Percentiles rank a stretch among this genome's conserved stretches.
phyloP scores from a whole-genome alignment of 1,140 invertebrate species.

The Thereuonema tuberculata region DNA sequence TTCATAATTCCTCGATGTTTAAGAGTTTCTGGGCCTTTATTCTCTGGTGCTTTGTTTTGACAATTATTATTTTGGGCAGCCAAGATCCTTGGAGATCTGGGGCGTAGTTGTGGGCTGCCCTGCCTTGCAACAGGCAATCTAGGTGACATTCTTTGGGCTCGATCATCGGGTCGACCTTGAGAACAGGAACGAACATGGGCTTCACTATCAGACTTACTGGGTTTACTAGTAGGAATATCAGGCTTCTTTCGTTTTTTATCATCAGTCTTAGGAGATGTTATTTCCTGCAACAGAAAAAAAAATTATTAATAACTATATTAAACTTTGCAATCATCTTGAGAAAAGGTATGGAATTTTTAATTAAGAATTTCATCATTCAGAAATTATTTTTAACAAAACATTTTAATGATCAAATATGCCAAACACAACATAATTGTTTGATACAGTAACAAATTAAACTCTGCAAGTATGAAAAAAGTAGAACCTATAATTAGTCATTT shows the following conservation, averaged over 20 bases:
- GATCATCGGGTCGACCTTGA: background rate
- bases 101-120: background rate
- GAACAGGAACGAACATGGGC: conserved; percentile 5
- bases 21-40: background rate
- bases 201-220: background rate
- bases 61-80: background rate
- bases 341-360: no score
- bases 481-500: no score
- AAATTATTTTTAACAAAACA: no score
- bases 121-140: background rate
- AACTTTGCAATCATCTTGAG: no score
- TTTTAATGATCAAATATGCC: no score
- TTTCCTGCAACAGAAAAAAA: no score
- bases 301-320: no score
- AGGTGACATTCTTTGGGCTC: background rate
- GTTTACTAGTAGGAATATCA: background rate
- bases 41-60: background rate
- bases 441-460: no score
- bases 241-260: background rate
- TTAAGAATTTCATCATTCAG: no score
- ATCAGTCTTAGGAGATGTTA: background rate
- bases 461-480: no score
- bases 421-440: no score
- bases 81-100: background rate
- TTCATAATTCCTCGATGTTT: conserved; percentile 7